A percentile compares a stretch with the other conserved stretches of the same genome.
phyloP scores from a whole-genome alignment of 2,113 vertebrate genomes.

The Scolopax mira region DNA sequence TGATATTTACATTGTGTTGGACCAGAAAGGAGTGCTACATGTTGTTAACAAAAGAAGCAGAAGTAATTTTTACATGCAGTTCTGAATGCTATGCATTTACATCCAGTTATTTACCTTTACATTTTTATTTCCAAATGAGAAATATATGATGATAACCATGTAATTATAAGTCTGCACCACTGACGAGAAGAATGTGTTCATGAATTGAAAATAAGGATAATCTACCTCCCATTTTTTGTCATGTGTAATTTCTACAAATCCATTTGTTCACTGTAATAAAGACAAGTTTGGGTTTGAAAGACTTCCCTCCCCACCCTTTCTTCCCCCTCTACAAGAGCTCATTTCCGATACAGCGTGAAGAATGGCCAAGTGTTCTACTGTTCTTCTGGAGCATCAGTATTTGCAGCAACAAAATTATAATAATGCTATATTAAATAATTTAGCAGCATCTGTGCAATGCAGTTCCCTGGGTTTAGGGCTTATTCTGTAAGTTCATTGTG shows the following conservation, averaged over 20 bases:
- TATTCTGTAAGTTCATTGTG: neutral
- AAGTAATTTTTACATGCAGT: neutral
- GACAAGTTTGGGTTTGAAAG: neutral
- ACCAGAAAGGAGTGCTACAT: neutral
- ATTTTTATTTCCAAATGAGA: slow-evolving; percentile 25
- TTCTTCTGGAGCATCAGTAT: neutral
- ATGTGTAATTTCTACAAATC: slow-evolving; percentile 1
- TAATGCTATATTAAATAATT: slow-evolving; percentile 52
- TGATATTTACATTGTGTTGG: neutral
- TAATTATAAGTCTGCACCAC: neutral
- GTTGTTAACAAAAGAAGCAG: neutral
- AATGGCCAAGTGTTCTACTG: neutral
- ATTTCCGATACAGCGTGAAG: neutral
- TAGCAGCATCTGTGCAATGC: slow-evolving; percentile 26
- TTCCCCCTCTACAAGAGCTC: neutral
- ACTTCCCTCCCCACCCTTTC: neutral
- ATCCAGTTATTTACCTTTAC: slow-evolving; percentile 18
- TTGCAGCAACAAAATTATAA: slow-evolving; percentile 33
- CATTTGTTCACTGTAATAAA: slow-evolving; percentile 8
- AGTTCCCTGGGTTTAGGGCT: neutral
- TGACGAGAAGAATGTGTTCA: neutral
- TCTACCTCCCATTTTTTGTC: neutral
- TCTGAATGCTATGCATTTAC: neutral
- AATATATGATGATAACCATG: neutral
- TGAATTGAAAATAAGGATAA: slow-evolving; percentile 13